Conservation (phyloP, 2,888 invertebrate genomes). For the Agrenia bidenticulata region DNA sequence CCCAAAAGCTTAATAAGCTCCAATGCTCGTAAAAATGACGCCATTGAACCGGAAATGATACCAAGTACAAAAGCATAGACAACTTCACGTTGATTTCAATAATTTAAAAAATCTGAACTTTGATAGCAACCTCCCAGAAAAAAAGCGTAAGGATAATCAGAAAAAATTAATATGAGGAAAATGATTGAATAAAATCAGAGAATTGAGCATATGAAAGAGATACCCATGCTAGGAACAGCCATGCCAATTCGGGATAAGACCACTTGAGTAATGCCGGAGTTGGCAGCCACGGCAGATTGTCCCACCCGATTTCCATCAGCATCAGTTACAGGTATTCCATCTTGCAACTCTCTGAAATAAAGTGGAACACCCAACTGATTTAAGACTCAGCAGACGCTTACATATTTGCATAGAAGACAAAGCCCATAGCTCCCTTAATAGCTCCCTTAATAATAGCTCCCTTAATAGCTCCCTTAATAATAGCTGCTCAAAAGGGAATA, state of each 20-base stretch:
- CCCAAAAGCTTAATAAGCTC: neutral
- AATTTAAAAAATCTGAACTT: too few species aligned
- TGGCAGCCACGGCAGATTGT: slow-evolving; percentile 60
- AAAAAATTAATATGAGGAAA: too few species aligned
- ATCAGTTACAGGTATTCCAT: slow-evolving; percentile 60
- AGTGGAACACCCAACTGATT: neutral
- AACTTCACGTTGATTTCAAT: too few species aligned
- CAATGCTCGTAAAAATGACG: neutral
- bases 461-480: neutral
- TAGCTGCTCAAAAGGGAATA: neutral
- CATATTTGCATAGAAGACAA: neutral
- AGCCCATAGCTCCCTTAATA: neutral
- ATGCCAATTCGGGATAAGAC: slow-evolving; percentile 60
- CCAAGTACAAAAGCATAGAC: neutral
- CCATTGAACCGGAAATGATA: neutral
- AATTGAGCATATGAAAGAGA: too few species aligned
- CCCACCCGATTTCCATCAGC: slow-evolving; percentile 59
- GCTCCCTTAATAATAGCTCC: neutral
- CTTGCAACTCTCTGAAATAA: slow-evolving; percentile 57
- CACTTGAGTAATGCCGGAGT: slow-evolving; percentile 61
- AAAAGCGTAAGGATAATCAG: too few species aligned
- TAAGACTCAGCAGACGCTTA: neutral
- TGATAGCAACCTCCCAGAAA: too few species aligned
- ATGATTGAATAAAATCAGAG: too few species aligned
- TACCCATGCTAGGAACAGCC: slow-evolving; percentile 62